Percentiles rank a stretch among this genome's conserved stretches.
Conservation (phyloP, 2,888 invertebrate species). For the Agrotis clavis region DNA sequence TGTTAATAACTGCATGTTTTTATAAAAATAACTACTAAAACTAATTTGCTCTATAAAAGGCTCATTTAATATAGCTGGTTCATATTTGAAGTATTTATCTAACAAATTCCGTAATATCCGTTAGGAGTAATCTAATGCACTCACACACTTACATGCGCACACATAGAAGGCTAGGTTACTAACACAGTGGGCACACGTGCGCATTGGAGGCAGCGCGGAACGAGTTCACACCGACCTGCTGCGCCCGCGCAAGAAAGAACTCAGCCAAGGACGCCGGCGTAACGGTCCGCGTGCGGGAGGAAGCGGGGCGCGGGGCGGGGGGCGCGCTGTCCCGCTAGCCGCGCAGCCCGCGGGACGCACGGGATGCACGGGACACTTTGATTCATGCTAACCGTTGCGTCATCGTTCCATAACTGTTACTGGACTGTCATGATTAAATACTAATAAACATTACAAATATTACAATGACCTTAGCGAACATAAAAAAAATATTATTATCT, state of each 20-base stretch:
- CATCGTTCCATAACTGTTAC: constrained; percentile 33
- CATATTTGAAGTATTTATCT: constrained; percentile 83
- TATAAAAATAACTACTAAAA: constrained; percentile 49
- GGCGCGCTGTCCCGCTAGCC: constrained; percentile 72
- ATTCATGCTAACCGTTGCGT: constrained; percentile 52
- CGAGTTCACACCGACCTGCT: constrained; percentile 88
- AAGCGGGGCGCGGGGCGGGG: constrained; percentile 37
- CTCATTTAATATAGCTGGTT: constrained; percentile 64
- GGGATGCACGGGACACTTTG: constrained; percentile 46
- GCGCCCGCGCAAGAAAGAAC: constrained; percentile 89
- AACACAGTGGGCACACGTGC: constrained; percentile 82
- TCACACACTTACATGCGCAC: constrained; percentile 70
- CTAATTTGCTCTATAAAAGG: constrained; percentile 51
- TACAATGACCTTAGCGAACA: not conserved
- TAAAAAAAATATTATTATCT: too few relatives aligned
- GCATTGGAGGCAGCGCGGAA: constrained; percentile 83
- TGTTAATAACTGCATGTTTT: constrained; percentile 37
- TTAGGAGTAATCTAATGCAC: constrained; percentile 87
- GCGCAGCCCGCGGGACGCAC: constrained; percentile 62
- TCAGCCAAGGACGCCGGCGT: constrained; percentile 91
- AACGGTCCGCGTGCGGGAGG: constrained; percentile 81
- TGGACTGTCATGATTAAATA: not conserved
- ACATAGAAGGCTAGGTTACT: constrained; percentile 67
- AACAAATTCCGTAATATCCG: constrained; percentile 90
- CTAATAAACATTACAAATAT: not conserved